Conservation (phyloP, 1,140 invertebrate species). For the Bathynomus jamesi region DNA sequence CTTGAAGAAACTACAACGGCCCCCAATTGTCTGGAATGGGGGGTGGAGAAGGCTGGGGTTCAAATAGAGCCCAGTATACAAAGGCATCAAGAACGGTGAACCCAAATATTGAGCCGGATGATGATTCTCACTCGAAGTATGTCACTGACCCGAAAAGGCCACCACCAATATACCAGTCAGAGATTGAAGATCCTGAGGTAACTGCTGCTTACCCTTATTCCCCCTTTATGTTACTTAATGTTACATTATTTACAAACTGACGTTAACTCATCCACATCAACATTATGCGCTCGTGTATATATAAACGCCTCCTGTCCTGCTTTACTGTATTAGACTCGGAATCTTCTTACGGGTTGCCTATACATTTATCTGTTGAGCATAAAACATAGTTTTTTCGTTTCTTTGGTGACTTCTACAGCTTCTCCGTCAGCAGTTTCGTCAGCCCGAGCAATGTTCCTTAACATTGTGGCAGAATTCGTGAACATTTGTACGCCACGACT, state of each 20-base stretch:
- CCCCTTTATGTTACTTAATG: too few species aligned
- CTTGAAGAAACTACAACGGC: constrained; percentile 87
- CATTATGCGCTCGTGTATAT: not conserved
- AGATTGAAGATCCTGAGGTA: constrained; percentile 70
- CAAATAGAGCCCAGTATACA: constrained; percentile 30
- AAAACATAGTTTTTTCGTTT: not conserved
- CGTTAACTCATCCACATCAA: not conserved
- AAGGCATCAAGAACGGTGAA: constrained; percentile 46
- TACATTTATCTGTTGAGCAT: not conserved
- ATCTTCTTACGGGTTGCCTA: not conserved
- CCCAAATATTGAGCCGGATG: constrained; percentile 79
- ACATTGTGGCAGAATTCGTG: constrained; percentile 85
- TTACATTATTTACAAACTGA: too few species aligned
- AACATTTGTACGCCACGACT: constrained; percentile 70
- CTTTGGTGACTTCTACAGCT: constrained; percentile 44
- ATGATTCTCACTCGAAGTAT: constrained; percentile 78
- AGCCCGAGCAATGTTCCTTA: constrained; percentile 84
- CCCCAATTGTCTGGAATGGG: constrained; percentile 47
- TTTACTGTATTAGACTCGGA: not conserved
- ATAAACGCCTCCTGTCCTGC: not conserved
- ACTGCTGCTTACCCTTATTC: too few species aligned
- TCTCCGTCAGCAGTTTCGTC: constrained; percentile 76
- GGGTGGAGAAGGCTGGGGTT: constrained; percentile 50
- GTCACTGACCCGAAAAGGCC: constrained; percentile 53
- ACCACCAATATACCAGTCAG: constrained; percentile 54